Base-by-base conservation (phyloP, 2,888 invertebrate genomes). In the Coecobrya sp. region DNA sequence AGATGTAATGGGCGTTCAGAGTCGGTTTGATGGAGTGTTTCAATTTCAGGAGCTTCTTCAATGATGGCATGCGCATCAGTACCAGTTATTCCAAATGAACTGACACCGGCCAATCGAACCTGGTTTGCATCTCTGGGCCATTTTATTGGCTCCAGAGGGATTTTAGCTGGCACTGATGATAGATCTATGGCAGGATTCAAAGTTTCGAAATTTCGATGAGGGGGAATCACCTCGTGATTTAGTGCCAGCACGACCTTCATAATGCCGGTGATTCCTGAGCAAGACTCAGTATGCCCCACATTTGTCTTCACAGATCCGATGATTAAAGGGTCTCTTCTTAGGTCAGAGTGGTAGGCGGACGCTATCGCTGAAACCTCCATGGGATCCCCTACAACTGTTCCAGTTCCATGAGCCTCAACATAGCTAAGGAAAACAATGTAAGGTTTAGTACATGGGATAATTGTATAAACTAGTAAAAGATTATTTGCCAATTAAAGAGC, bases 251-350 rank as follows among this genome's bases (percentile, higher is more conserved):
- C 68, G 16, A 86, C 86, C 84, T 93, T 93, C 36, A 93, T 91
- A 8, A 93, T 89, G 0, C 93, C 93, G 0, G 70, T 76, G 25
- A 94, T 84, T 10, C 94, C 94, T 0, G 92, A 91, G 59, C 91
- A 91, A 3, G 79, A 70, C 49, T 94, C 94, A 0, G 94, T 94
- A 55, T 94, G 94, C 0, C 94, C 94, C 0, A 94, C 87, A 62
- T 94, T 94, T 16, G 93, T 93, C 16, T 94, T 94, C 11, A 92
- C 94, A 13, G 94, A 94, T 0, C 89, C 92, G 22, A 94, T 87
- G 11, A 92, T 27, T 19, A 94, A 27, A 4, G 93, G 92, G 10
- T 79, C 86, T 8, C 62, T 13, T 49, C 92, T n/a, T 0, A 65
- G 49, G 3, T 27, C 10, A 0, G 84, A 49, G 13, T 42, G 16